These are phyloP conservation scores for Florisuga fusca DNA, from an alignment of 2,797 vertebrate species.

Conservation along the genomic window DNA sequence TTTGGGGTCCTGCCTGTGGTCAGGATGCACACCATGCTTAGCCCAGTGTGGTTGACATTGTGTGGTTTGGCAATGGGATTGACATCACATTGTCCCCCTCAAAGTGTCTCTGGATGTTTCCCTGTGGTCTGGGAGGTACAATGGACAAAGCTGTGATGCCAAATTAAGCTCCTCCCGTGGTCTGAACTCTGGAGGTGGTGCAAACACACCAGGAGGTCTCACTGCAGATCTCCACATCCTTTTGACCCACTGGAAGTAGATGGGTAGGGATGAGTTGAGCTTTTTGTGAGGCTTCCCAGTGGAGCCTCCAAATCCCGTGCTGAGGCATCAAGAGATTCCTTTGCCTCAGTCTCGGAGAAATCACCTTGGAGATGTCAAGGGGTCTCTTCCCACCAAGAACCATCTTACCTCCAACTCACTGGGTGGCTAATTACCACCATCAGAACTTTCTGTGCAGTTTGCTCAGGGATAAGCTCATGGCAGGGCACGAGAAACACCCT, in stretches of 20 bases:
- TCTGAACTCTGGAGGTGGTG: neutral
- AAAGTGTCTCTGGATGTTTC: neutral
- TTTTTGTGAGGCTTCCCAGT: neutral
- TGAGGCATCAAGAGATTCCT: neutral
- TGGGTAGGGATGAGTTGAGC: neutral
- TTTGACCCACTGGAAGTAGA: neutral
- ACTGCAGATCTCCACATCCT: neutral
- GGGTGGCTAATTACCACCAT: neutral
- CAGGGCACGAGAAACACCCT: neutral
- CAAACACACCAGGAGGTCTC: neutral
- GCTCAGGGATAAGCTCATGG: neutral
- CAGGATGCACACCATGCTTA: accelerated
- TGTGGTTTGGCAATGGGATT: too few species aligned
- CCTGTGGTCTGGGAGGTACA: neutral
- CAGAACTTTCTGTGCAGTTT: neutral
- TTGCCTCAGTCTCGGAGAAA: neutral
- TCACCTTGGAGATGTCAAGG: neutral
- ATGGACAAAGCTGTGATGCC: accelerated
- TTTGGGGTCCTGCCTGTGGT: neutral
- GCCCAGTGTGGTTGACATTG: neutral
- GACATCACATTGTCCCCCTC: neutral
- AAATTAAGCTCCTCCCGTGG: neutral
- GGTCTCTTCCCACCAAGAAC: accelerated
- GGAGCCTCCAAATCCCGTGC: neutral
- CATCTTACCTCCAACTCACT: neutral